Conservation (phyloP, 2,797 vertebrate genomes). For the Lates japonicus region DNA sequence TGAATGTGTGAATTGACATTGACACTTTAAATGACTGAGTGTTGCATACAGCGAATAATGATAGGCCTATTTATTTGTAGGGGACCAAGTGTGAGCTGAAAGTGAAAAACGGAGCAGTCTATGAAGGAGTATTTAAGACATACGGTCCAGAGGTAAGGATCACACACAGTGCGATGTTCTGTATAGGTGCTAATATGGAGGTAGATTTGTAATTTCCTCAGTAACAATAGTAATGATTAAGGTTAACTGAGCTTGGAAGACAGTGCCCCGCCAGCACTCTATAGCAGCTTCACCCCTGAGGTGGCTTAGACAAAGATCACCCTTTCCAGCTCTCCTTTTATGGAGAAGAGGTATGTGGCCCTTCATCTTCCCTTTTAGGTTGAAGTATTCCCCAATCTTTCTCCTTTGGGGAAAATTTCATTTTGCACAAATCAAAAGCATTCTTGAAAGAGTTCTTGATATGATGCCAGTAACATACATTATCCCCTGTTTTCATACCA, state of each 20-base stretch:
- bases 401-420: conserved; percentile 18
- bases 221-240: conserved; percentile 25
- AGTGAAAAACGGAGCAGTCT: conserved; percentile 96
- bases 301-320: conserved; percentile 50
- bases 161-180: background rate
- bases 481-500: conserved; percentile 16
- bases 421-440: conserved; percentile 44
- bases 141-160: conserved; percentile 96
- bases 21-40: conserved; percentile 28
- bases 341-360: conserved; percentile 44
- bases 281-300: conserved; percentile 50
- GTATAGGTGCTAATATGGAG: conserved; percentile 24
- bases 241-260: conserved; percentile 39
- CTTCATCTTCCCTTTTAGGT: conserved; percentile 64
- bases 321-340: conserved; percentile 64
- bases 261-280: conserved; percentile 31
- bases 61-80: conserved; percentile 78
- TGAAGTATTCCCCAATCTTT: conserved; percentile 49
- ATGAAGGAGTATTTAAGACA: conserved; percentile 99
- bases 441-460: background rate
- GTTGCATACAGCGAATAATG: conserved; percentile 46
- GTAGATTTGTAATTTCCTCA: conserved; percentile 25
- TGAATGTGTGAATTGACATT: conserved; percentile 60
- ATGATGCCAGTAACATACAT: background rate
- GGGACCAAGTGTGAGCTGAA: conserved; percentile 99